Percentiles rank a stretch among this genome's conserved stretches.
phyloP scores from a whole-genome alignment of 2,888 invertebrate genomes.

The Eupeodes luniger region DNA sequence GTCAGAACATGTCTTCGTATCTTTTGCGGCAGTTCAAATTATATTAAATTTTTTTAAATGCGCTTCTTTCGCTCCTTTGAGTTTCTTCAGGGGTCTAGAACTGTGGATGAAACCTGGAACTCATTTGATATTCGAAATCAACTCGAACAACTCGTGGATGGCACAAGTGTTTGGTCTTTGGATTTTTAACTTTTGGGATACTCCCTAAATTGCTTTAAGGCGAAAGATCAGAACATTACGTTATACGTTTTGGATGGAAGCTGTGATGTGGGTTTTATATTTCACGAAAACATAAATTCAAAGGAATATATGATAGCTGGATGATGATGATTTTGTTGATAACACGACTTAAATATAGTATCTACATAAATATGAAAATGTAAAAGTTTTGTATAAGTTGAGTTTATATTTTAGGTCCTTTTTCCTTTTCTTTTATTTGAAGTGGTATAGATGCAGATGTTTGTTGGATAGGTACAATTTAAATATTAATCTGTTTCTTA shows the following conservation, averaged over 20 bases:
- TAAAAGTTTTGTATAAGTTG: neutral
- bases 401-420: neutral
- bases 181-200: slow-evolving; percentile 29
- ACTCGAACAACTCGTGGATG: slow-evolving; percentile 70
- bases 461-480: too few species aligned
- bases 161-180: slow-evolving; percentile 60
- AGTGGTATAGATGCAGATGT: too few species aligned
- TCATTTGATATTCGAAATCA: slow-evolving; percentile 59
- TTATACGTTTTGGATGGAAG: neutral
- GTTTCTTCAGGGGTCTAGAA: neutral
- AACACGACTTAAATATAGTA: neutral
- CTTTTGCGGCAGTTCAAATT: slow-evolving; percentile 70
- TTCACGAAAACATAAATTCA: slow-evolving; percentile 15
- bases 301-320: neutral
- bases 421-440: too few species aligned
- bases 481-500: too few species aligned
- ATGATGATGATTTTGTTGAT: slow-evolving; percentile 40
- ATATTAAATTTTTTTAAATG: slow-evolving; percentile 45
- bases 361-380: neutral
- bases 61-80: slow-evolving; percentile 27
- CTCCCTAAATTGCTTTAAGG: slow-evolving; percentile 10
- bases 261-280: slow-evolving; percentile 23
- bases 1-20: slow-evolving; percentile 77
- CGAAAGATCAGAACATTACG: slow-evolving; percentile 22
- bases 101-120: slow-evolving; percentile 26